A percentile compares a stretch with the other conserved stretches of the same genome.
phyloP scores from a whole-genome alignment of 2,888 invertebrate species.

The Esperia sulphurella region DNA sequence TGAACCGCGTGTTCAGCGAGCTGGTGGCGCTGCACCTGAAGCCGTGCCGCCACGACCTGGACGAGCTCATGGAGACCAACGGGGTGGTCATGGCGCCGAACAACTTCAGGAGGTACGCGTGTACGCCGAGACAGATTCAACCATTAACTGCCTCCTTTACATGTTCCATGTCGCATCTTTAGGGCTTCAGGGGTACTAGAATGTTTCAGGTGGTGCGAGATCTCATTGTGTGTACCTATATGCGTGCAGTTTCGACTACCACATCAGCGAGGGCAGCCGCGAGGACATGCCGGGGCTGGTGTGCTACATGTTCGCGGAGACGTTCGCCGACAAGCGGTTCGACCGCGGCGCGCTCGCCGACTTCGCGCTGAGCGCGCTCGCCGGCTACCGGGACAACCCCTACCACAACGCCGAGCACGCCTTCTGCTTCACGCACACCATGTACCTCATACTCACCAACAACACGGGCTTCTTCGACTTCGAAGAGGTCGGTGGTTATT shows the following conservation, averaged over 20 bases:
- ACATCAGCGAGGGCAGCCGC: constrained; percentile 68
- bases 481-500: constrained; percentile 57
- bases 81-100: constrained; percentile 52
- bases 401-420: constrained; percentile 83
- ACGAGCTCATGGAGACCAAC: constrained; percentile 58
- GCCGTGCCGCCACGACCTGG: constrained; percentile 75
- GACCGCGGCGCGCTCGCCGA: constrained; percentile 52
- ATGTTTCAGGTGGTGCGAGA: no score
- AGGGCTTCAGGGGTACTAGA: no score
- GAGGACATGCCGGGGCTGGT: constrained; percentile 74
- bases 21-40: constrained; percentile 69
- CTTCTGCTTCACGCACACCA: constrained; percentile 80
- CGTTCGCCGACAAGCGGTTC: constrained; percentile 60
- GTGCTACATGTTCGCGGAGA: constrained; percentile 72
- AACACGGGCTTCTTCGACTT: constrained; percentile 68
- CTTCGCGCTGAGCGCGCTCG: constrained; percentile 70
- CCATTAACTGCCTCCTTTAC: no score
- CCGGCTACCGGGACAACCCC: constrained; percentile 73
- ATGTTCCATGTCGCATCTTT: no score
- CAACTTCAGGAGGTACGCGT: constrained; percentile 65
- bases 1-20: constrained; percentile 57
- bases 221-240: no score
- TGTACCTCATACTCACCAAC: constrained; percentile 74
- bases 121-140: no score
- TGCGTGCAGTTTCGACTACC: constrained; percentile 76